phyloP scores from a whole-genome alignment of 2,888 invertebrate genomes.

The Hypomecis punctinalis region DNA sequence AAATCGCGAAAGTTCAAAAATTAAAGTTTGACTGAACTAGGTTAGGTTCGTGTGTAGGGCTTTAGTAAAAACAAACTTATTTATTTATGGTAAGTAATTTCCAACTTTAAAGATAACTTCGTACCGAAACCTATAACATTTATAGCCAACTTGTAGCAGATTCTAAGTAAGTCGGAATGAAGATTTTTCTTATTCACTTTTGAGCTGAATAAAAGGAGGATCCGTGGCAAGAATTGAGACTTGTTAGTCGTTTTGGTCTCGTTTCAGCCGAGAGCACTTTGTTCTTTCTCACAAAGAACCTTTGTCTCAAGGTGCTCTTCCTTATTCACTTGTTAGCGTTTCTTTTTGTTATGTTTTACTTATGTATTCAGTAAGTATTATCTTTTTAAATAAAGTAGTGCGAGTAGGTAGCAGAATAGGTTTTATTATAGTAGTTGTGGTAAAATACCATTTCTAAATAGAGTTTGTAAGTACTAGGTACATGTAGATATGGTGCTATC shows the following conservation, averaged over 20 bases:
- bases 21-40: too few relatives aligned
- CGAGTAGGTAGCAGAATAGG: neutral
- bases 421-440: too few relatives aligned
- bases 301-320: constrained; percentile 53
- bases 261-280: constrained; percentile 38
- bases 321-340: constrained; percentile 47
- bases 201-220: constrained; percentile 28
- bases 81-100: too few relatives aligned
- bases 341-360: constrained; percentile 45
- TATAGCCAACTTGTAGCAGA: neutral
- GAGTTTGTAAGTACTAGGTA: too few relatives aligned
- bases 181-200: constrained; percentile 29
- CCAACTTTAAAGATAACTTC: too few relatives aligned
- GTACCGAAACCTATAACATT: too few relatives aligned
- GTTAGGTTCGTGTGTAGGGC: too few relatives aligned
- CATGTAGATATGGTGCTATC: too few relatives aligned
- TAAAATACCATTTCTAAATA: too few relatives aligned
- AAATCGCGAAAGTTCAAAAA: too few relatives aligned
- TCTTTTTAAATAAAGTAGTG: constrained; percentile 16
- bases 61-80: too few relatives aligned
- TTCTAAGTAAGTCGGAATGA: constrained; percentile 13
- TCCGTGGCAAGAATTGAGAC: constrained; percentile 28
- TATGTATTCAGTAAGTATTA: constrained; percentile 23
- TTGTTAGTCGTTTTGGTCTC: constrained; percentile 35
- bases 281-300: constrained; percentile 50